A percentile compares a stretch with the other conserved stretches of the same genome.
Conservation (phyloP, 2,888 invertebrate species). For the Epsilonema sp. region DNA sequence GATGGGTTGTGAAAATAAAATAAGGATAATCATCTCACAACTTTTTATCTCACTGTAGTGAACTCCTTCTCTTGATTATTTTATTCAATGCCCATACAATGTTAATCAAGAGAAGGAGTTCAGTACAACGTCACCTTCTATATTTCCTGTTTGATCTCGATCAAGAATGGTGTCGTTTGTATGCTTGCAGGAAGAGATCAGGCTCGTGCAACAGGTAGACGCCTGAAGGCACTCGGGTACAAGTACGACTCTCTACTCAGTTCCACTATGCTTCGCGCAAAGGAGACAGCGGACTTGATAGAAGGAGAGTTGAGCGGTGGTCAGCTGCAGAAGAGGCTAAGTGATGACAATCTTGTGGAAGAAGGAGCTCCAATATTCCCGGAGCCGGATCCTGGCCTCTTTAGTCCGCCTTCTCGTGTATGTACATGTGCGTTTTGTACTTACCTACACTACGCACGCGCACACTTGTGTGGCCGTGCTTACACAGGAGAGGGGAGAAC, state of each 20-base stretch:
- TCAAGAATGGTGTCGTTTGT: too few species aligned
- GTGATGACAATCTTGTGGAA: background rate
- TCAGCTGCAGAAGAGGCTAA: background rate
- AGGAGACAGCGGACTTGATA: background rate
- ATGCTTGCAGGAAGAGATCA: too few species aligned
- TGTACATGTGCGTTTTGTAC: too few species aligned
- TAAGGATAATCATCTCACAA: background rate
- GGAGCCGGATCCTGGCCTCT: too few species aligned
- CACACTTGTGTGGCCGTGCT: too few species aligned
- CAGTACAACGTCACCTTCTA: too few species aligned
- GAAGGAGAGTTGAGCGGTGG: background rate
- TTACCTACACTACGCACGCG: too few species aligned
- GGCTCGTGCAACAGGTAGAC: background rate
- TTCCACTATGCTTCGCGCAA: background rate
- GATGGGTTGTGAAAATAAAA: too few species aligned
- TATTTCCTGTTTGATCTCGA: too few species aligned
- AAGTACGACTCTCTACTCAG: background rate
- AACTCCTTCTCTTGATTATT: constrained; percentile 60
- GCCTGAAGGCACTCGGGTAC: background rate
- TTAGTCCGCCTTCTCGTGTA: too few species aligned
- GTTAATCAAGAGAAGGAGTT: too few species aligned
- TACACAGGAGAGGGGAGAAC: too few species aligned
- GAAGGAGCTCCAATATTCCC: background rate
- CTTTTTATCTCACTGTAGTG: constrained; percentile 29
- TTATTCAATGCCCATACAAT: constrained; percentile 90